Conservation (phyloP, 2,797 vertebrate species). For the Aphelocoma californica region DNA sequence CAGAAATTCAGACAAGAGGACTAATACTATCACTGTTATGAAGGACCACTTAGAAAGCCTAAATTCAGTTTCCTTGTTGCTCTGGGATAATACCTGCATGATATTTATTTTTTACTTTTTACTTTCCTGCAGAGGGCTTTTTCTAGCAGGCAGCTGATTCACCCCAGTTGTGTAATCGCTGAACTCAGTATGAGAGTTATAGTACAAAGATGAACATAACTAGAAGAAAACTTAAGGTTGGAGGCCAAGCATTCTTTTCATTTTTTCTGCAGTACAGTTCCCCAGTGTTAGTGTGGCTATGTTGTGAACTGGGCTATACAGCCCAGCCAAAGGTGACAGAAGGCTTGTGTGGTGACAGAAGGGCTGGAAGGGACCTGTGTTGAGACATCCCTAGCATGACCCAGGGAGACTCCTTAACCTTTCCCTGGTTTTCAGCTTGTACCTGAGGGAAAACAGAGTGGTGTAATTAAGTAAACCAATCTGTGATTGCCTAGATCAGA, state of each 20-base stretch:
- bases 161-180: not conserved
- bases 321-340: not conserved
- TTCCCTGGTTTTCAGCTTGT: not conserved
- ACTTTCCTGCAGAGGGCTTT: not conserved
- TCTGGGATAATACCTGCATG: not conserved
- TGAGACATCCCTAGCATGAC: not conserved
- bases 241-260: not conserved
- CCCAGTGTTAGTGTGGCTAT: not conserved
- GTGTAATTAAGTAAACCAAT: not conserved
- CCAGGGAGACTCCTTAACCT: not conserved
- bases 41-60: not conserved
- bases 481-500: not conserved
- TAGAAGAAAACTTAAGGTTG: not conserved
- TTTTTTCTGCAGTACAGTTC: not conserved
- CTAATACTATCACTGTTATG: not conserved
- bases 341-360: not conserved
- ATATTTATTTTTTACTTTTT: not conserved
- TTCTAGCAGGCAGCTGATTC: not conserved
- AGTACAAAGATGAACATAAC: not conserved
- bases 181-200: not conserved
- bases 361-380: not conserved
- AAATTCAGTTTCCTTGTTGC: not conserved
- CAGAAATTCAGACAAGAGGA: not conserved
- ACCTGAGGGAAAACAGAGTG: not conserved
- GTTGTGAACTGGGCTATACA: not conserved